Conservation (phyloP, 2,888 invertebrate genomes). For the Lypha dubia region DNA sequence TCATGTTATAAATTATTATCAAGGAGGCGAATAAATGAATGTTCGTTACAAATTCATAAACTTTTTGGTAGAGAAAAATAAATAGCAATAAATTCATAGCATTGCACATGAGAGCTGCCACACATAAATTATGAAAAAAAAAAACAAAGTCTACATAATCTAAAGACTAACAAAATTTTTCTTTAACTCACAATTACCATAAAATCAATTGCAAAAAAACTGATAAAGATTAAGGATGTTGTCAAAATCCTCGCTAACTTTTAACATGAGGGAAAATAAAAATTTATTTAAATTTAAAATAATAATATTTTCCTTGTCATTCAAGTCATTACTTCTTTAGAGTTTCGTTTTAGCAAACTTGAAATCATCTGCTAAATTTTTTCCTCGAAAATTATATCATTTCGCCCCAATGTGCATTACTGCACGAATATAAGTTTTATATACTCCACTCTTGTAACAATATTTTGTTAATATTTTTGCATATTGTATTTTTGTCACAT, state of each 20-base stretch:
- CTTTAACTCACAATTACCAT: no score
- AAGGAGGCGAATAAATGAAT: conserved; percentile 58
- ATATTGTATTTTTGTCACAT: conserved; percentile 70
- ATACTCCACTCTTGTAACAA: conserved; percentile 34
- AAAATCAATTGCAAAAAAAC: no score
- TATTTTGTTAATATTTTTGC: conserved; percentile 62
- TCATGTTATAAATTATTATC: conserved; percentile 60
- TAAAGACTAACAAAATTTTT: no score
- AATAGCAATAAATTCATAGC: conserved; percentile 41
- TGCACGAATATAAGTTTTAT: conserved; percentile 29
- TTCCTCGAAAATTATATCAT: neutral
- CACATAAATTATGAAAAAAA: neutral
- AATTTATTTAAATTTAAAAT: no score
- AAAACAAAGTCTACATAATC: neutral
- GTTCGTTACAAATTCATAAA: conserved; percentile 48
- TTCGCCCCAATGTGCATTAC: conserved; percentile 5
- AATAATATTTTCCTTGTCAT: no score
- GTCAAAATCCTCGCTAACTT: no score
- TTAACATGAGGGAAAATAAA: no score
- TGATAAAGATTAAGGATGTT: no score
- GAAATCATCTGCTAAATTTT: no score
- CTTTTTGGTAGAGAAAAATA: conserved; percentile 3
- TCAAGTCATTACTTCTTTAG: no score
- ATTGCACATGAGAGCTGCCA: neutral
- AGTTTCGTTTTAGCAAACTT: no score